These are phyloP conservation scores for Ectropis crepuscularia DNA, from an alignment of 2,888 invertebrate species.

Conservation along the genomic window DNA sequence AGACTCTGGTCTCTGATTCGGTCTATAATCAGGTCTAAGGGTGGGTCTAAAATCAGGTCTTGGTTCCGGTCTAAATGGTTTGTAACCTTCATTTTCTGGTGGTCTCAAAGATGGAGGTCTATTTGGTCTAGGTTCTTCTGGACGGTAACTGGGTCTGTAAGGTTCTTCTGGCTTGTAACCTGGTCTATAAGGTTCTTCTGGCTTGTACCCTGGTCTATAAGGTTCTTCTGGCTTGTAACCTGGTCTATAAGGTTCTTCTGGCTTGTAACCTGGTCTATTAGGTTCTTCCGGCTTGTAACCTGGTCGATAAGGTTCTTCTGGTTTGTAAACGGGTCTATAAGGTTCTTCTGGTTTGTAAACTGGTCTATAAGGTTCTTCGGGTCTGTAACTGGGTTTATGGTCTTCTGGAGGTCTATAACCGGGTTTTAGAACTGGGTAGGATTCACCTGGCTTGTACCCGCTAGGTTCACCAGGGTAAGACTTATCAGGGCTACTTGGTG, in stretches of 20 bases:
- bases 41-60: slow-evolving; percentile 26
- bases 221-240: slow-evolving; percentile 33
- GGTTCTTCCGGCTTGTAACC: slow-evolving; percentile 35
- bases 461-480: slow-evolving; percentile 21
- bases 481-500: slow-evolving; percentile 24
- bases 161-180: slow-evolving; percentile 30
- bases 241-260: slow-evolving; percentile 35
- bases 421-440: slow-evolving; percentile 5
- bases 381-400: slow-evolving; percentile 31
- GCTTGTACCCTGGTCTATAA: slow-evolving; percentile 41
- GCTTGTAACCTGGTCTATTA: slow-evolving; percentile 40
- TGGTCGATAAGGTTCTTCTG: slow-evolving; percentile 9
- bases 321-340: slow-evolving; percentile 41
- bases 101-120: slow-evolving; percentile 40
- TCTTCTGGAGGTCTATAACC: slow-evolving; percentile 5
- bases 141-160: slow-evolving; percentile 17
- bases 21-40: slow-evolving; percentile 5
- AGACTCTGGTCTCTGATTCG: slow-evolving; percentile 6
- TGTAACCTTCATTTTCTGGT: slow-evolving; percentile 38
- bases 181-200: slow-evolving; percentile 42
- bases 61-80: slow-evolving; percentile 44
- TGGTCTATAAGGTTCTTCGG: slow-evolving; percentile 38
- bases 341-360: slow-evolving; percentile 31
- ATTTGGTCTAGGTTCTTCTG: slow-evolving; percentile 35
- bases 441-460: neutral